phyloP scores from a whole-genome alignment of 2,888 invertebrate species.

The Caenorhabditis sulstoni region DNA sequence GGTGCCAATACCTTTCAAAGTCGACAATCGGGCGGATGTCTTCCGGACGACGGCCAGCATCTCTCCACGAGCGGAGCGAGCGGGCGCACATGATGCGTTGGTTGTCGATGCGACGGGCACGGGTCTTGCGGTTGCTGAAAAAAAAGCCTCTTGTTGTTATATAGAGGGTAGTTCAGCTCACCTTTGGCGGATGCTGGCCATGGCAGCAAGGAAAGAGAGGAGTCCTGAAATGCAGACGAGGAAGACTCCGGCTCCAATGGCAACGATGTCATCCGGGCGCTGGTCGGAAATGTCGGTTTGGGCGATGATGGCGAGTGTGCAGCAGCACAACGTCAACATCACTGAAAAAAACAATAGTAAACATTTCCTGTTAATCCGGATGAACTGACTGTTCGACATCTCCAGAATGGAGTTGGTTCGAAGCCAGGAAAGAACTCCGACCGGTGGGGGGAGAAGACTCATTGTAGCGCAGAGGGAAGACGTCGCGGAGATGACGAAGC shows the following conservation, averaged over 20 bases:
- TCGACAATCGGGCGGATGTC: slow-evolving; percentile 71
- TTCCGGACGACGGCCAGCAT: slow-evolving; percentile 65
- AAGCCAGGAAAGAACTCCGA: slow-evolving; percentile 71
- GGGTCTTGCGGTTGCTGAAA: slow-evolving; percentile 58
- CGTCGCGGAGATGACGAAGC: slow-evolving; percentile 68
- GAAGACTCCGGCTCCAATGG: slow-evolving; percentile 69
- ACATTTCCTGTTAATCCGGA: no score
- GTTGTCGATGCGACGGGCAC: slow-evolving; percentile 71
- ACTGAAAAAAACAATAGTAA: slow-evolving; percentile 57
- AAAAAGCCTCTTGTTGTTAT: background rate
- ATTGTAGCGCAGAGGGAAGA: slow-evolving; percentile 65
- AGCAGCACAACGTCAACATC: slow-evolving; percentile 65
- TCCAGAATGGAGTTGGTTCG: slow-evolving; percentile 70
- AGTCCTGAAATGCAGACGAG: slow-evolving; percentile 64
- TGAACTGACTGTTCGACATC: slow-evolving; percentile 70
- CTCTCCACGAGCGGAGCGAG: slow-evolving; percentile 73
- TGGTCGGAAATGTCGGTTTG: slow-evolving; percentile 64
- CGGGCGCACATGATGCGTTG: slow-evolving; percentile 72
- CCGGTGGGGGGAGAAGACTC: slow-evolving; percentile 66
- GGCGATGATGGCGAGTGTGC: slow-evolving; percentile 65
- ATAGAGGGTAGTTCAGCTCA: slow-evolving; percentile 4
- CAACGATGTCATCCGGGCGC: slow-evolving; percentile 66
- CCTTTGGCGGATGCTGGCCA: slow-evolving; percentile 66
- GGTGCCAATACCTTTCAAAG: slow-evolving; percentile 66
- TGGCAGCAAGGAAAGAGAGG: slow-evolving; percentile 67